Evolutionary conservation across 2,888 invertebrate species (phyloP), one percentile per base, ranked within the genome.

Genomic region (Cataglyphis albicans): DNA sequence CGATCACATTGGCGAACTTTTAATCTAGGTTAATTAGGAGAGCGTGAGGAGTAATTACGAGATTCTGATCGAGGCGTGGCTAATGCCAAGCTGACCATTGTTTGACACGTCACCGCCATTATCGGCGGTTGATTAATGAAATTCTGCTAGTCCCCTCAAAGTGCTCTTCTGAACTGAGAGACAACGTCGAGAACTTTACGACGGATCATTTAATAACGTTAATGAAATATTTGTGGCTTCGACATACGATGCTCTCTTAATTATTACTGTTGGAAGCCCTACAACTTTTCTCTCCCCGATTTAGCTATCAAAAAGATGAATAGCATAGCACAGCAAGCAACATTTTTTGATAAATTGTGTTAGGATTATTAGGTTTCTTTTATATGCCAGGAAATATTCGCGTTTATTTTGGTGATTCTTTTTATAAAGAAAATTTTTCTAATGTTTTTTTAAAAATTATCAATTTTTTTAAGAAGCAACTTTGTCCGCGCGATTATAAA

Each of bases 21-120:
- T 88, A 86, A 87, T 88, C 80, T 81, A 65, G 32, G 63, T 76
- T 88, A 88, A 87, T 87, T 87, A 88, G 75, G 48, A 86, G 59
- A 52, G 70, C 25, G 55, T 21, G 55, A 41, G 52, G 41, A 88
- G 64, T 86, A 88, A 85, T 80, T 85, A 74, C 75, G 65, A 63
- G 88, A 59, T 67, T 44, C 74, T 35, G 75, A 38, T 73, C 44
- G 61, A 38, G 57, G 57, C 73, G 67, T 52, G 82, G 75, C 59
- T 88, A 76, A 81, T 81, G 64, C 55, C 78, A 76, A 64, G 65
- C 78, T 76, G 86, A 82, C 82, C 86, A 88, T 85, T 88, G 86
- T 88, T 72, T 67, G 52, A 29, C 68, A 55, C 38, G 70, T 78
- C 78, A 48, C 86, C 70, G 21, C 61, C 82, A 59, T 63, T 82